These are phyloP conservation scores for Pectinophora gossypiella DNA, from an alignment of 1,140 invertebrate genomes.

Conservation along the genomic window DNA sequence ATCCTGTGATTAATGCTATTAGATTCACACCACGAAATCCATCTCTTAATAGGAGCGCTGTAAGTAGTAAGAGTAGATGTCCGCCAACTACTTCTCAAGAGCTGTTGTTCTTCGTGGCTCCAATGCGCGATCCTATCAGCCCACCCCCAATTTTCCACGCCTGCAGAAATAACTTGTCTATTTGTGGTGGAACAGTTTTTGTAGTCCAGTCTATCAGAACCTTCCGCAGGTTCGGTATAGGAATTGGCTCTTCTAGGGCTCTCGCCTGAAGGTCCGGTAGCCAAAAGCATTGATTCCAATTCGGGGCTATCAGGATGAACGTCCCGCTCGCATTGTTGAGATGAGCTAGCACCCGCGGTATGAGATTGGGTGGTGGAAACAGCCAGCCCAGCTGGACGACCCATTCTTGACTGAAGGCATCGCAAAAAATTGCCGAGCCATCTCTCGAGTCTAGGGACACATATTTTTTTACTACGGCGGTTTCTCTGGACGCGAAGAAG, in stretches of 20 bases:
- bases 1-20: too few relatives aligned
- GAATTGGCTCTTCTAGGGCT: conserved; percentile 13
- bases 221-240: conserved; percentile 8
- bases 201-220: conserved; percentile 3
- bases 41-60: too few relatives aligned
- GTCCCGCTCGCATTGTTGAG: neutral
- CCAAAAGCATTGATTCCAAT: conserved; percentile 27
- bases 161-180: neutral
- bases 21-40: too few relatives aligned
- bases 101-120: neutral
- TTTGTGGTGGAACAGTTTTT: neutral
- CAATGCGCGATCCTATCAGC: neutral
- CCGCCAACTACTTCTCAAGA: neutral
- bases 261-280: conserved; percentile 18
- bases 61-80: too few relatives aligned
- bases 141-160: conserved; percentile 5
- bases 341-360: conserved; percentile 7
- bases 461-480: conserved; percentile 29
- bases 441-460: conserved; percentile 29
- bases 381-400: conserved; percentile 33
- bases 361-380: conserved; percentile 36
- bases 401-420: conserved; percentile 40
- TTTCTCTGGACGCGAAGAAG: conserved; percentile 29
- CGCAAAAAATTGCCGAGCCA: conserved; percentile 22
- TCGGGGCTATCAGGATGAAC: conserved; percentile 14